A percentile compares a stretch with the other conserved stretches of the same genome.
phyloP scores from a whole-genome alignment of 2,888 invertebrate species.

The Orthosia incerta region DNA sequence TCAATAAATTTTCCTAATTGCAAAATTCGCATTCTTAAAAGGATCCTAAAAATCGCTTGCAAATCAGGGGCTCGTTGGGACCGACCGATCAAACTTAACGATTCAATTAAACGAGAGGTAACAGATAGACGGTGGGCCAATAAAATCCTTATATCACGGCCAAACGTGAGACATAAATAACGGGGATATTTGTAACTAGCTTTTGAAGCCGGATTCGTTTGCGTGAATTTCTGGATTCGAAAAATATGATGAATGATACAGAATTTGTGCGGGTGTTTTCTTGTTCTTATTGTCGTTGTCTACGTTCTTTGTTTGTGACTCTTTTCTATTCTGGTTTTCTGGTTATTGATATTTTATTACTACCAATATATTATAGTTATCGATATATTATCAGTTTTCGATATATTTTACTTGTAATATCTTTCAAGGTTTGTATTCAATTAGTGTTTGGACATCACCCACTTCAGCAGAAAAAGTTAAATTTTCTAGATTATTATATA shows the following conservation, averaged over 20 bases:
- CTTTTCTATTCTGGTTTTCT: not conserved
- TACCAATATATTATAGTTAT: not conserved
- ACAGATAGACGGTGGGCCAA: conserved; percentile 70
- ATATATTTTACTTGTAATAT: not conserved
- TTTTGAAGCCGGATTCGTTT: conserved; percentile 41
- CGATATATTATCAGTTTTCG: not conserved
- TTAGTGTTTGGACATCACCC: not conserved
- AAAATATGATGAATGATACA: conserved; percentile 68
- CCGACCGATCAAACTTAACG: conserved; percentile 76
- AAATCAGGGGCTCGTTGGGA: conserved; percentile 62
- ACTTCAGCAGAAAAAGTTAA: not conserved
- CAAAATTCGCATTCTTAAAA: conserved; percentile 60
- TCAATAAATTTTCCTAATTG: conserved; percentile 54
- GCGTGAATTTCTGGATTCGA: conserved; percentile 50
- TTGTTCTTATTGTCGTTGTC: conserved; percentile 34
- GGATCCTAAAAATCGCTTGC: conserved; percentile 53
- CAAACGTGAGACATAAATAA: conserved; percentile 82
- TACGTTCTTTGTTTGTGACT: conserved; percentile 7
- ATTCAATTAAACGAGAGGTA: conserved; percentile 81
- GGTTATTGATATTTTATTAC: not conserved
- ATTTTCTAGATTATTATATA: not conserved
- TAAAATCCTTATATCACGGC: conserved; percentile 82
- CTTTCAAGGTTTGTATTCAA: not conserved
- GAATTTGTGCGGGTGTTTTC: conserved; percentile 70
- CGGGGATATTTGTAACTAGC: conserved; percentile 64